Evolutionary conservation across 2,113 vertebrate species (phyloP).

Genomic region (Pollachius pollachius): DNA sequence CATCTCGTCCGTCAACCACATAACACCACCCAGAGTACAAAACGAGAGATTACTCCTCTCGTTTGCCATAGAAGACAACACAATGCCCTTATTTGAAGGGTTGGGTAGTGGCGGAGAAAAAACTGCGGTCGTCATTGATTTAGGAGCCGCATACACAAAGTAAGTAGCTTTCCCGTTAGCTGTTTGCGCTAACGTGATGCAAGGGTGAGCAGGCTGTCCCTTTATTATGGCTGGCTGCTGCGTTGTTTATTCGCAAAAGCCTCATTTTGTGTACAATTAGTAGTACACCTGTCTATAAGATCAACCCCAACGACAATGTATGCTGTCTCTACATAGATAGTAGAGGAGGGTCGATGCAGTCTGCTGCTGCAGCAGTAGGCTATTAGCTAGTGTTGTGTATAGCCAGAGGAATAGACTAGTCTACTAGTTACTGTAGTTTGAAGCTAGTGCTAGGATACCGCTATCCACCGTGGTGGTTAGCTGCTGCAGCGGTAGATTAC

Average conservation of each 20-base stretch:
- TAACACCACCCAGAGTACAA: too few relatives aligned
- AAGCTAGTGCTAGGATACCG: too few relatives aligned
- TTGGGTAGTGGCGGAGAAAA: conserved; percentile 92
- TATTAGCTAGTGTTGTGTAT: too few relatives aligned
- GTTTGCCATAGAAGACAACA: conserved; percentile 16
- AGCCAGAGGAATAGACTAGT: too few relatives aligned
- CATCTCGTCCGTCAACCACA: not conserved
- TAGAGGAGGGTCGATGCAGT: too few relatives aligned
- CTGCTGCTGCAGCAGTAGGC: too few relatives aligned
- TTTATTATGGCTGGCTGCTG: not conserved
- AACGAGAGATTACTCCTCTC: not conserved
- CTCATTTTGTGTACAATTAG: too few relatives aligned
- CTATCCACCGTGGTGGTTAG: too few relatives aligned
- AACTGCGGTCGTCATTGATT: conserved; percentile 89
- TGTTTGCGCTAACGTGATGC: not conserved
- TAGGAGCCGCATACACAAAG: conserved; percentile 95
- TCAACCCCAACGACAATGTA: not conserved
- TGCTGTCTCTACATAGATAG: not conserved
- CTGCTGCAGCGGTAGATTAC: too few relatives aligned
- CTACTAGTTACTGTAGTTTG: too few relatives aligned
- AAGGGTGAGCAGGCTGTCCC: not conserved
- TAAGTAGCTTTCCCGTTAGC: conserved; percentile 66
- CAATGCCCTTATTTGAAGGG: conserved; percentile 92
- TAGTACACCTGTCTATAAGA: too few relatives aligned
- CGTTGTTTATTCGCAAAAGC: not conserved